Conservation (phyloP, 1,140 invertebrate genomes). For the Drosophila parvula region DNA sequence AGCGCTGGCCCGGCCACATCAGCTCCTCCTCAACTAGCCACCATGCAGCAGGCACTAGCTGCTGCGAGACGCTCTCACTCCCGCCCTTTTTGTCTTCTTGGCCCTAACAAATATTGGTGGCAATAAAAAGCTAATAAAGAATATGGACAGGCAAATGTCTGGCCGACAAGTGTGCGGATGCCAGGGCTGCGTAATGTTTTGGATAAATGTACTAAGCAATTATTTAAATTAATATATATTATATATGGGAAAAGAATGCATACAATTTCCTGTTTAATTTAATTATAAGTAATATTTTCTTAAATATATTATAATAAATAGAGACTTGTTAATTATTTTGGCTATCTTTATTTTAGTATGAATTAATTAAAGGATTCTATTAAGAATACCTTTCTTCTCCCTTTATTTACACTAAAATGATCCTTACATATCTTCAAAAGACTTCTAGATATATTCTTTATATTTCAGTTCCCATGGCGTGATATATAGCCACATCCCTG, state of each 20-base stretch:
- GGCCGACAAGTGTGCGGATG: constrained; percentile 45
- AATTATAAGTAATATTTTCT: neutral
- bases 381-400: accelerated
- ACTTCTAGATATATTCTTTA: neutral
- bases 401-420: too few relatives aligned
- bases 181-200: constrained; percentile 15
- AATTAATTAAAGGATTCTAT: neutral
- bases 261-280: accelerated
- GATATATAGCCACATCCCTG: constrained; percentile 24
- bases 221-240: neutral
- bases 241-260: neutral
- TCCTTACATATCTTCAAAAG: neutral
- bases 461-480: neutral
- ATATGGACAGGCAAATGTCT: constrained; percentile 57
- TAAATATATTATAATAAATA: neutral
- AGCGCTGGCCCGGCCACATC: constrained; percentile 24
- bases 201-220: too few relatives aligned
- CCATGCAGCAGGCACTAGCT: constrained; percentile 8
- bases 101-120: constrained; percentile 75
- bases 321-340: too few relatives aligned
- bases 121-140: constrained; percentile 82
- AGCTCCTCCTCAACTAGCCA: constrained; percentile 4
- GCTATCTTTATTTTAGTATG: neutral
- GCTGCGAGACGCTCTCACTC: constrained; percentile 3
- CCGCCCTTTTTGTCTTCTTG: constrained; percentile 18